Conservation (phyloP, 2,888 invertebrate species). For the Nymphalis c-album region DNA sequence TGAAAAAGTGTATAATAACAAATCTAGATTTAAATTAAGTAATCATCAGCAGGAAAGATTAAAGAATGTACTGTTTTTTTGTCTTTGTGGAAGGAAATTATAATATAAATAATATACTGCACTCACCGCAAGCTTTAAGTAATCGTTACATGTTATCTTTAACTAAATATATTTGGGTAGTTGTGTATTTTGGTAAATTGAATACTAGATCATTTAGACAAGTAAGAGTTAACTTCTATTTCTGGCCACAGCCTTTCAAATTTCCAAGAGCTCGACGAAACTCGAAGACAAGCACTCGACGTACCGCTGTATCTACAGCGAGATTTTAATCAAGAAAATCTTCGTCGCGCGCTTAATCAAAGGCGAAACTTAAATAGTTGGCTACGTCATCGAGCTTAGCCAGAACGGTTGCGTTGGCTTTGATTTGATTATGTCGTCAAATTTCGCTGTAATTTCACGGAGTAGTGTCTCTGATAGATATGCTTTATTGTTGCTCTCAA, state of each 20-base stretch:
- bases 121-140: no score
- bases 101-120: no score
- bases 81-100: no score
- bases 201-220: constrained; percentile 22
- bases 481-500: constrained; percentile 12
- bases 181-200: constrained; percentile 20
- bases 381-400: constrained; percentile 39
- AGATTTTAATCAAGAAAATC: constrained; percentile 70
- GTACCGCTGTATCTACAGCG: constrained; percentile 46
- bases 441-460: constrained; percentile 39
- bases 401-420: constrained; percentile 28
- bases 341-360: constrained; percentile 64
- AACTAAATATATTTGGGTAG: neutral
- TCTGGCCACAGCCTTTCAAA: constrained; percentile 49
- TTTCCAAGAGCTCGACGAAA: constrained; percentile 56
- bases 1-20: no score
- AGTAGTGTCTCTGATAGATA: constrained; percentile 13
- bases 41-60: no score
- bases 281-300: constrained; percentile 42
- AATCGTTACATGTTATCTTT: neutral
- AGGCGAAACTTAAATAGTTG: constrained; percentile 62
- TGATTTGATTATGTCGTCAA: constrained; percentile 52
- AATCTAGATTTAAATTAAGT: no score
- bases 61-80: no score
- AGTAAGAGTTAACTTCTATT: constrained; percentile 33